phyloP scores from a whole-genome alignment of 1,140 invertebrate species.

The Drosophila tani region DNA sequence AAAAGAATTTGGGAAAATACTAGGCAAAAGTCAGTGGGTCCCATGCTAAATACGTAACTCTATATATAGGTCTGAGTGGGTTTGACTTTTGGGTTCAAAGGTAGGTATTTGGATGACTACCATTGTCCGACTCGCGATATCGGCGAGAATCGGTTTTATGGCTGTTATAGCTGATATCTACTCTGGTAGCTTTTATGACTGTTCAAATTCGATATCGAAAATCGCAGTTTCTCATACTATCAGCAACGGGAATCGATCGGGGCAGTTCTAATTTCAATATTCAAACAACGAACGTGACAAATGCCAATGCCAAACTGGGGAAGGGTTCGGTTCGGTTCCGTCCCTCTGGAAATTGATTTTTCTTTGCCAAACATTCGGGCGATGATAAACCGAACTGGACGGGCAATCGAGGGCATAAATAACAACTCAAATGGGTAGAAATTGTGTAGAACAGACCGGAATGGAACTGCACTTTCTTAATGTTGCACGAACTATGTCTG shows the following conservation, averaged over 20 bases:
- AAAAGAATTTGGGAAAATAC: not conserved
- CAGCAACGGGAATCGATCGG: slow-evolving; percentile 24
- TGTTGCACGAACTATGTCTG: slow-evolving; percentile 60
- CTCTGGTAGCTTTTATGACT: slow-evolving; percentile 69
- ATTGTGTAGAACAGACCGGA: slow-evolving; percentile 6
- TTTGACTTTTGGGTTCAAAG: slow-evolving; percentile 11
- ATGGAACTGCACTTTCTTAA: slow-evolving; percentile 40
- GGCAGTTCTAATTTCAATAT: slow-evolving; percentile 37
- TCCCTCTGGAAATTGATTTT: slow-evolving; percentile 66
- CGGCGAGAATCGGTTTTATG: slow-evolving; percentile 40
- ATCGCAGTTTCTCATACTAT: slow-evolving; percentile 66
- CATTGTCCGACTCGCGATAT: slow-evolving; percentile 20
- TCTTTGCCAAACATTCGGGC: slow-evolving; percentile 61
- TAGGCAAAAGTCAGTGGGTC: not conserved
- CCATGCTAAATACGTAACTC: not conserved
- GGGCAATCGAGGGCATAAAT: slow-evolving; percentile 46
- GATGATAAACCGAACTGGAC: slow-evolving; percentile 33
- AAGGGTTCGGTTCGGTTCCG: slow-evolving; percentile 12
- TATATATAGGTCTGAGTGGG: slow-evolving; percentile 1
- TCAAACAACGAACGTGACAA: slow-evolving; percentile 53
- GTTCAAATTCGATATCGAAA: slow-evolving; percentile 52
- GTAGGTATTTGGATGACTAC: slow-evolving; percentile 6
- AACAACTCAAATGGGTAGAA: slow-evolving; percentile 29
- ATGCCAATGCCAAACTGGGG: slow-evolving; percentile 10
- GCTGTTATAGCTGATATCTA: slow-evolving; percentile 67